phyloP scores from a whole-genome alignment of 2,113 vertebrate species.

The Dicaeum eximium region DNA sequence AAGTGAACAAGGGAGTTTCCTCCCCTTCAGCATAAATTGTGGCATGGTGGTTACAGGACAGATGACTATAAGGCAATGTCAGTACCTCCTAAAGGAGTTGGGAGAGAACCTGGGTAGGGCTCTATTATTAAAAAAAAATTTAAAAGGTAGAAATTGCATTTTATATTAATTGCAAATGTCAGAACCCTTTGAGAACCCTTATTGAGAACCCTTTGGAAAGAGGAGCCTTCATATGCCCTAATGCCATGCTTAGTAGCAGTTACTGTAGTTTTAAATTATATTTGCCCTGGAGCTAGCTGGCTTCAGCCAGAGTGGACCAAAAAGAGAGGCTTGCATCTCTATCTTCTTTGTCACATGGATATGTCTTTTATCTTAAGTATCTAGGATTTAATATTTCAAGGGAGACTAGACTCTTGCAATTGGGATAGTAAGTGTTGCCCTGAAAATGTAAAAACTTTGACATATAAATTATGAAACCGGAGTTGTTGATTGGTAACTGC shows the following conservation, averaged over 20 bases:
- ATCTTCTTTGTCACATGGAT: background rate
- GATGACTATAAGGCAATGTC: background rate
- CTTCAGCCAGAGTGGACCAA: background rate
- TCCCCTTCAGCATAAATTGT: background rate
- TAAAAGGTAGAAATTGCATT: background rate
- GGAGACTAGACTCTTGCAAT: background rate
- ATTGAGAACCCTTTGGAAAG: background rate
- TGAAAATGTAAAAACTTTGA: background rate
- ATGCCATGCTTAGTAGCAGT: background rate
- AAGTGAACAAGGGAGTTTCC: background rate
- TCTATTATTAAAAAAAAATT: background rate
- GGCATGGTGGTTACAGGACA: background rate
- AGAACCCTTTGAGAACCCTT: too few species aligned
- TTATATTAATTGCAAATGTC: background rate
- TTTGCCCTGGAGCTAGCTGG: background rate
- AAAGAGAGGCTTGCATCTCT: background rate
- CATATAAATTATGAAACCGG: background rate
- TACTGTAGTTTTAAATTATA: background rate
- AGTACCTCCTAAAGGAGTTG: background rate
- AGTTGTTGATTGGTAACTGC: background rate
- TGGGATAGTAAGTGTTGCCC: background rate
- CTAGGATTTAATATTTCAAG: background rate
- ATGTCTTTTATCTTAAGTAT: background rate
- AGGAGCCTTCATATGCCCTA: background rate
- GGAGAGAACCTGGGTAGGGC: background rate